Evolutionary conservation across 2,888 invertebrate genomes (phyloP), one percentile per base, ranked within the genome.

Genomic region (Cephus sareptanus): DNA sequence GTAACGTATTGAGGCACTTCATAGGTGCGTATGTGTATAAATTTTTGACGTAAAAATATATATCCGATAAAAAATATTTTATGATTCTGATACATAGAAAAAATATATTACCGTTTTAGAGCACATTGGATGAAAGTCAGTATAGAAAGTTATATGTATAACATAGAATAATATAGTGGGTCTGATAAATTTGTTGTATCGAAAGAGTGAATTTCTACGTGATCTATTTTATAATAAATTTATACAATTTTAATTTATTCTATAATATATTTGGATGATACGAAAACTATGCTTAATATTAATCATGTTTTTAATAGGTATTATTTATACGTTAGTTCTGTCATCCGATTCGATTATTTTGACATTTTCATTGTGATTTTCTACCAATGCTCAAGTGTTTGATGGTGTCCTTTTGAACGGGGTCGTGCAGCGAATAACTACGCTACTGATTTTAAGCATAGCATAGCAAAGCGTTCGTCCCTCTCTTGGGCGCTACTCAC

Each of bases 401-500:
- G 9, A 9, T 4, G 2, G 71, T 15, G 4, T 33, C 30, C 71
- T 33, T 31, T 30, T 12, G 71, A 31, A 30, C 31, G 15, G 33
- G 71, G 71, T 31, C 31, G 13, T 30, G 31, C 6, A 23, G 11
- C 11, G 31, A 71, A 71, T 71, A 71, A 13, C 31, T 82, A 85
- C 86, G 82, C 83, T 80, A 81, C 85, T 87, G 87, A 75, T 69
- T 79, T 79, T 82, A 79, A 85, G 81, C 82, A 77, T 80, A 76
- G 83, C 85, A 84, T 84, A 85, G 87, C 82, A 35, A 84, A 82
- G 80, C 83, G 83, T 85, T 83, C 81, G 81, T 81, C 85, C 81
- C 82, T 83, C 80, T 83, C 80, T 81, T 81, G 74, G 79, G 81
- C 76, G 78, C 78, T 82, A 82, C 82, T 85, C 82, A 82, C 83